Evolutionary conservation across 2,888 invertebrate genomes (phyloP).

Genomic region (Athalia rosae): DNA sequence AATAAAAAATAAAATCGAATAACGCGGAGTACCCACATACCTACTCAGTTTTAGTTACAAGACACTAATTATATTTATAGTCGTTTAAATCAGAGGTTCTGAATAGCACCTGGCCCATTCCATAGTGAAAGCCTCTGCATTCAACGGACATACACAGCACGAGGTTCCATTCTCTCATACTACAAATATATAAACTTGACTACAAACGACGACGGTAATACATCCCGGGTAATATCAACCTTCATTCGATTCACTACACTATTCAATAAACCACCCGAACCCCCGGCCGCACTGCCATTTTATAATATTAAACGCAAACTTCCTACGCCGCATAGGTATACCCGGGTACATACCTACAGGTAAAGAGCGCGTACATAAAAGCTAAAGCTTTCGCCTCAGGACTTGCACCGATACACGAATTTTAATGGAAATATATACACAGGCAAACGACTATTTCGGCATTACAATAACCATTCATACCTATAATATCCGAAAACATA

Average conservation of each 20-base stretch:
- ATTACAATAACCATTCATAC: slow-evolving; percentile 9
- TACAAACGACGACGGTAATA: slow-evolving; percentile 4
- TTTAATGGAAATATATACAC: slow-evolving; percentile 39
- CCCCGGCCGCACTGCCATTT: slow-evolving; percentile 6
- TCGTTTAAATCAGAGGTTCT: slow-evolving; percentile 50
- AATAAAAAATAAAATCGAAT: background rate
- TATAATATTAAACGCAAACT: slow-evolving; percentile 19
- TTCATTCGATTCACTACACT: slow-evolving; percentile 11
- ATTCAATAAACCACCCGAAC: slow-evolving; percentile 32
- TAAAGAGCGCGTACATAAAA: too few relatives aligned
- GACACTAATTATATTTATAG: slow-evolving; percentile 69
- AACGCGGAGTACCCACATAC: background rate
- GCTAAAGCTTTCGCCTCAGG: slow-evolving; percentile 1
- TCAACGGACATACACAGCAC: too few relatives aligned
- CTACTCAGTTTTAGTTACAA: slow-evolving; percentile 49
- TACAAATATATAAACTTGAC: background rate
- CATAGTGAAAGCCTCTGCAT: too few relatives aligned
- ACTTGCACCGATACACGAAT: slow-evolving; percentile 41
- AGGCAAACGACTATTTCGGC: background rate
- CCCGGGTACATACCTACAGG: too few relatives aligned
- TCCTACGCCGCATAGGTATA: background rate
- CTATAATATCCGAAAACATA: background rate
- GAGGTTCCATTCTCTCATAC: background rate
- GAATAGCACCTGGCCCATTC: slow-evolving; percentile 12
- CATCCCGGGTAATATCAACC: slow-evolving; percentile 5